phyloP scores from a whole-genome alignment of 2,113 vertebrate genomes.

The Bos indicus region DNA sequence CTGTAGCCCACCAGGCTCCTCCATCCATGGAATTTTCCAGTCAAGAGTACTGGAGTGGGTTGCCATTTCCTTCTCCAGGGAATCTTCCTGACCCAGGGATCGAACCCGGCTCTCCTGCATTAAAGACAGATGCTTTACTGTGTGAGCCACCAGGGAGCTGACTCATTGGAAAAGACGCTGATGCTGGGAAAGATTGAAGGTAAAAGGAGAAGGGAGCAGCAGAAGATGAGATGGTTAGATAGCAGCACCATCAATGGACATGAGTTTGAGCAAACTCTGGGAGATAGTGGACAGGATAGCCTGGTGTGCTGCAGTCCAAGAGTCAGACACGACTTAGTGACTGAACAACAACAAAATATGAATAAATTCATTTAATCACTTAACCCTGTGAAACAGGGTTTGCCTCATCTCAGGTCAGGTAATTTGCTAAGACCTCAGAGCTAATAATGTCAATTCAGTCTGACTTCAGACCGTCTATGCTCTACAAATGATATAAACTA shows the following conservation, averaged over 20 bases:
- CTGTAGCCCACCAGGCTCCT: not conserved
- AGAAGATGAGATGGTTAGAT: not conserved
- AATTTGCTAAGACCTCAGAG: constrained; percentile 14
- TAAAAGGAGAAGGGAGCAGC: not conserved
- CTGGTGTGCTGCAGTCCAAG: not conserved
- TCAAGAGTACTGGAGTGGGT: not conserved
- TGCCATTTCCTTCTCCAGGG: not conserved
- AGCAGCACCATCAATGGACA: not conserved
- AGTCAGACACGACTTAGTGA: not conserved
- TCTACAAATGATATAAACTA: not conserved
- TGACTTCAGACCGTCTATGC: not conserved
- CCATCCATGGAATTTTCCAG: not conserved
- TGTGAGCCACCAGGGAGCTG: not conserved
- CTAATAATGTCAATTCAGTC: not conserved
- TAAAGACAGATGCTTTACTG: not conserved
- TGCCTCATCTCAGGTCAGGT: not conserved
- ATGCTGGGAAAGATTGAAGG: not conserved
- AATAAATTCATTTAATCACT: not conserved
- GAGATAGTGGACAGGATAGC: not conserved
- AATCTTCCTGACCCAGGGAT: not conserved
- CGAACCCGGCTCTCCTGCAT: fast-evolving
- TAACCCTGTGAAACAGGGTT: not conserved
- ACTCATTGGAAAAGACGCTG: not conserved
- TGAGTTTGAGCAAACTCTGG: not conserved
- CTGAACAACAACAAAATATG: not conserved